Evolutionary conservation across 23 tunicate species (phyloP), one percentile per base, ranked within the genome.

Genomic region (Pegea sp.): DNA sequence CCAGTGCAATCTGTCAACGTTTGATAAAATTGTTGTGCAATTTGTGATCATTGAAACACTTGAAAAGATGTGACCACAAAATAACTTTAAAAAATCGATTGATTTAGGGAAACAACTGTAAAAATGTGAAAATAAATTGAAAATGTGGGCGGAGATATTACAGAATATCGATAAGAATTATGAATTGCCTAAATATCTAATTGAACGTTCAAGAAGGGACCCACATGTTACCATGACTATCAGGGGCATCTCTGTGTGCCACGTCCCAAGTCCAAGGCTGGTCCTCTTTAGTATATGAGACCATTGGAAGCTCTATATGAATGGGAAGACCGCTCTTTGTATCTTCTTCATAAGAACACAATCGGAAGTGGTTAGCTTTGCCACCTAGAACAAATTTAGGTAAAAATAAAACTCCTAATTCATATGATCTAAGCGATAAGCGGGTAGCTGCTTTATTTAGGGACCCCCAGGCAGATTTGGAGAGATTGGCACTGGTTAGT

Each of bases 401-500:
- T 6, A 84, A 28, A 63, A 84, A 73, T 19, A 84, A 44, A 22
- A 84, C 84, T 2, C 95, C 95, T 1, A 84, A 52, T 43, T 84
- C 95, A 44, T 57, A 84, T 31, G 95, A 84, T 20, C 60, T 55
- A 21, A 84, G 62, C 32, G 72, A 61, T 1, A 84, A 84, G 29
- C 74, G 84, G 19, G 76, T 60, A 13, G 23, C 46, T 21, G 64
- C 62, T 31, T 84, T 84, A 33, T 84, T 84, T 16, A 84, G 49
- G 3, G 49, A 53, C 3, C 95, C 95, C 95, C 95, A 84, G 0
- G 95, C 95, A 5, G 95, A 77, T 58, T 84, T 84, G 28, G 95
- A 84, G 18, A 84, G 44, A 56, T 84, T 84, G 0, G 95, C 74
- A 44, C 95, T 84, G 4, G 95, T 84, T 31, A 84, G 49, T 22